These are phyloP conservation scores for Pentalonia nigronervosa DNA, from an alignment of 1,140 invertebrate genomes.

Conservation along the genomic window DNA sequence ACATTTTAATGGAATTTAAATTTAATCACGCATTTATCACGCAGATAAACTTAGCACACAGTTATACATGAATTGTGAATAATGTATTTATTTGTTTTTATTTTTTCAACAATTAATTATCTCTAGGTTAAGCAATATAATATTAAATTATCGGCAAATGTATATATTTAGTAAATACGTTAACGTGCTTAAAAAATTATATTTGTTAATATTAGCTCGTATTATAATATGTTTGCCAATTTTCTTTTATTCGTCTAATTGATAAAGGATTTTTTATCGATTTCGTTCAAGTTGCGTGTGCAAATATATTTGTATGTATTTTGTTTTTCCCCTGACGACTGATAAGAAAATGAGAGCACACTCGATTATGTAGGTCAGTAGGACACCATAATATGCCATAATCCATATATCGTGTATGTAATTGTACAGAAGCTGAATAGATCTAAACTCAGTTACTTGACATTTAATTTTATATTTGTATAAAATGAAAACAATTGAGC, in stretches of 20 bases:
- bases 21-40: neutral
- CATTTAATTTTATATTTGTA: conserved; percentile 25
- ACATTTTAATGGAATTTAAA: conserved; percentile 9
- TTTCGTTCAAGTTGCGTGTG: conserved; percentile 40
- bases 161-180: neutral
- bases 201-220: neutral
- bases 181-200: neutral
- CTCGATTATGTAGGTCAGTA: conserved; percentile 60
- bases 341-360: conserved; percentile 57
- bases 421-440: conserved; percentile 43
- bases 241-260: conserved; percentile 4
- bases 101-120: neutral
- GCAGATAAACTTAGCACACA: neutral
- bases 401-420: conserved; percentile 4
- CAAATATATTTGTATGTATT: conserved; percentile 29
- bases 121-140: neutral
- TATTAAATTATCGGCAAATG: neutral
- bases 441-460: neutral
- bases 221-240: conserved; percentile 31
- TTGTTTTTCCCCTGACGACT: conserved; percentile 22
- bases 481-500: conserved; percentile 4
- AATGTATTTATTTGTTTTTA: neutral
- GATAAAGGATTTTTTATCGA: conserved; percentile 37
- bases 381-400: conserved; percentile 51
- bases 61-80: neutral